These are phyloP conservation scores for Buphagus erythrorhynchus DNA, from an alignment of 2,797 vertebrate genomes.

Conservation along the genomic window DNA sequence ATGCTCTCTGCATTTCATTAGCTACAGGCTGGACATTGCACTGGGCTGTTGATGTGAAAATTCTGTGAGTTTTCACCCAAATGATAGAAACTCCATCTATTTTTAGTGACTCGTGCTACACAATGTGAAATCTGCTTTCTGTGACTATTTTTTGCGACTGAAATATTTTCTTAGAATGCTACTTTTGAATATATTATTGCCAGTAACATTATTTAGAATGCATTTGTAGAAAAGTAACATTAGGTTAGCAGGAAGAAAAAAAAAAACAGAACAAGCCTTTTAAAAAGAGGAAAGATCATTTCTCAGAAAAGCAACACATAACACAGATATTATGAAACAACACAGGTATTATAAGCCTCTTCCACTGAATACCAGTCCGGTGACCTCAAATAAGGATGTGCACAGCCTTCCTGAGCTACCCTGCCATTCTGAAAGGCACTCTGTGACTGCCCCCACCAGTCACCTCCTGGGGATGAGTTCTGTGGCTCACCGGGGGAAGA, in stretches of 20 bases:
- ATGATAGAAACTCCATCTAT: background rate
- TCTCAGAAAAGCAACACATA: background rate
- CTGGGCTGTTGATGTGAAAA: background rate
- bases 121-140: background rate
- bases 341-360: accelerated
- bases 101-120: background rate
- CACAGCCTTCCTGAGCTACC: background rate
- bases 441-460: background rate
- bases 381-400: background rate
- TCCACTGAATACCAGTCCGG: background rate
- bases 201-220: background rate
- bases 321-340: background rate
- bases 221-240: background rate
- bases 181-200: background rate
- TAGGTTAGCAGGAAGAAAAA: background rate
- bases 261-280: background rate
- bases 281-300: background rate
- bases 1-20: background rate
- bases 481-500: background rate
- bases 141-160: background rate
- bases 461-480: background rate
- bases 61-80: background rate
- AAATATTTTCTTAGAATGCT: background rate
- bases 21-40: background rate
- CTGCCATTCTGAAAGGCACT: background rate